Evolutionary conservation across 1,140 invertebrate species (phyloP), one percentile per base, ranked within the genome.

Genomic region (Zaprionus ornatus): DNA sequence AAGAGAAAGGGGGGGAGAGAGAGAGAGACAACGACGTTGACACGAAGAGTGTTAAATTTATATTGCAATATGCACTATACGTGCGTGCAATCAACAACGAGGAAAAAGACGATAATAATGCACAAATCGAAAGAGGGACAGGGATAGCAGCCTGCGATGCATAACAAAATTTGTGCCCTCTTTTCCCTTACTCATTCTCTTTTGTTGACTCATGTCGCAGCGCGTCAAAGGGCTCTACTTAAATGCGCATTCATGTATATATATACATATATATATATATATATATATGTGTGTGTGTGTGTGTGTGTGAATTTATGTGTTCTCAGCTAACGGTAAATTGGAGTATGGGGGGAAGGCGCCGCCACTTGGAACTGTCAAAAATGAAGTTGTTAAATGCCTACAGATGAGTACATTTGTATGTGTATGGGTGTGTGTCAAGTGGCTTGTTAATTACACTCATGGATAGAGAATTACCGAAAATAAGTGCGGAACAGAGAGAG

Each of bases 391-490:
- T 70, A 60, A 62, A 74, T 77, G 64, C 54, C 52, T 40, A 37
- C 48, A 12, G 19, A n/a, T 61, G 27, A 23, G 21, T 69, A 27
- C 50, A 17, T 64, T 12, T 65, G 29, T 76, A 23, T 55, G 5
- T 54, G 25, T 54, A 60, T 45, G 50, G 68, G 62, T 62, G 61
- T 82, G 62, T 77, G 80, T 87, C 85, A 87, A 87, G 83, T 87
- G 84, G 77, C 83, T 87, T 87, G 83, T 87, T 87, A 88, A 87
- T 87, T 87, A 88, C 88, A 76, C 64, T 79, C 42, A 79, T 76
- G 68, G 66, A 61, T 79, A 37, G 40, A 63, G 72, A 71, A 82
- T 69, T 82, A 64, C 15, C 74, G 32, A 86, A 86, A 82, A 73
- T 79, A 64, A 32, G 57, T 65, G 63, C 56, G 50, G 56, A 82